phyloP scores from a whole-genome alignment of 2,797 vertebrate species.

The Alfaro cultratus region DNA sequence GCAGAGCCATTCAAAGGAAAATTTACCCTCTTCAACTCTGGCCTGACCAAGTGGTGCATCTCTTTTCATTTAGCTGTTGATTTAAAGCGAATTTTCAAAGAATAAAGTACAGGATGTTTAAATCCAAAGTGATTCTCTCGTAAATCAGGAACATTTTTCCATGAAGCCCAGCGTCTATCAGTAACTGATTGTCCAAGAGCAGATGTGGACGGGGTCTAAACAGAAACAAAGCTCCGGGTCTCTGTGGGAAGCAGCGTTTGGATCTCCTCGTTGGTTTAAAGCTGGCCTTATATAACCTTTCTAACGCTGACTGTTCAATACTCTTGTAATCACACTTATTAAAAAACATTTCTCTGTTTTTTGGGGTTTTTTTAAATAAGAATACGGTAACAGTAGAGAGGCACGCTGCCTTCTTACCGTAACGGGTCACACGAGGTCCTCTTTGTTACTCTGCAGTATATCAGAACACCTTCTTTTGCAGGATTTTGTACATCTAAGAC shows the following conservation, averaged over 20 bases:
- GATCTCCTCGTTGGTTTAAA: conserved; percentile 75
- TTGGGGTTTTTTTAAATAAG: conserved; percentile 49
- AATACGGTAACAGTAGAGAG: conserved; percentile 68
- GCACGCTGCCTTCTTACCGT: conserved; percentile 66
- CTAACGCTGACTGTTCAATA: conserved; percentile 86
- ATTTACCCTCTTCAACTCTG: not conserved
- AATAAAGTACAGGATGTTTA: not conserved
- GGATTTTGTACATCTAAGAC: conserved; percentile 80
- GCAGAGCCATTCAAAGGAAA: not conserved
- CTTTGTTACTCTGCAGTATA: conserved; percentile 86
- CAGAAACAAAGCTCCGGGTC: conserved; percentile 60
- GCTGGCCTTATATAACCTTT: conserved; percentile 85
- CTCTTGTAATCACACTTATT: conserved; percentile 83
- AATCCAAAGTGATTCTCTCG: not conserved
- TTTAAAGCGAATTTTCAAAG: not conserved
- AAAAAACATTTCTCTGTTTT: conserved; percentile 65
- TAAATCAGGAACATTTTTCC: not conserved
- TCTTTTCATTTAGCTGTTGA: not conserved
- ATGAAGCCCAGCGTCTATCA: not conserved
- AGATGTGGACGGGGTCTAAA: conserved; percentile 59
- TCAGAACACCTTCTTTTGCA: conserved; percentile 70
- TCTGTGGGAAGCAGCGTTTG: conserved; percentile 50
- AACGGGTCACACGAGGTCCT: conserved; percentile 77
- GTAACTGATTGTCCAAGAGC: conserved; percentile 2
- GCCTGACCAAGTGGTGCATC: not conserved